A percentile compares a stretch with the other conserved stretches of the same genome.
phyloP scores from a whole-genome alignment of 92 coral and sea anemone genomes.

The Zoanthus solanderi region DNA sequence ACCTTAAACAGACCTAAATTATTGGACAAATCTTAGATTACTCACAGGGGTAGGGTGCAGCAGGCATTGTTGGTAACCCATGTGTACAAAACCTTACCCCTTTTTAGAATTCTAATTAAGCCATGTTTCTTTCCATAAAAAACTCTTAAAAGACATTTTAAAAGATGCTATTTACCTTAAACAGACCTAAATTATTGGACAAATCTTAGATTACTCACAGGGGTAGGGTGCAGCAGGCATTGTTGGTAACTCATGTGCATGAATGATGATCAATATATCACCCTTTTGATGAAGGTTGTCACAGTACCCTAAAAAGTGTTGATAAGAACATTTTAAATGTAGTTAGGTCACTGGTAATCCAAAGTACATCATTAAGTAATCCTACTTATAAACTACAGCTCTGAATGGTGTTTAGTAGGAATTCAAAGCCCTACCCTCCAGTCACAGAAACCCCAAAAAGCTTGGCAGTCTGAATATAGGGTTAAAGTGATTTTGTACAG shows the following conservation, averaged over 20 bases:
- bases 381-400: too few species aligned
- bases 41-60: slow-evolving; percentile 92
- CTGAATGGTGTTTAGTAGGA: too few species aligned
- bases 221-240: slow-evolving; percentile 89
- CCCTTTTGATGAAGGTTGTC: slow-evolving; percentile 66
- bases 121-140: too few species aligned
- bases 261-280: slow-evolving; percentile 75
- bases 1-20: not conserved
- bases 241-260: slow-evolving; percentile 90
- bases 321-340: not conserved
- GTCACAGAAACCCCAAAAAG: not conserved
- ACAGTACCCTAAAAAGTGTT: slow-evolving; percentile 65
- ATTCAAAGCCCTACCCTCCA: not conserved
- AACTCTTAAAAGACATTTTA: too few species aligned
- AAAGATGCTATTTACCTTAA: not conserved
- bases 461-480: not conserved
- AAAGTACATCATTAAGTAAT: too few species aligned
- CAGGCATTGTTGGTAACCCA: slow-evolving; percentile 83
- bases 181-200: not conserved
- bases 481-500: not conserved
- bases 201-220: slow-evolving; percentile 60
- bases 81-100: slow-evolving; percentile 70
- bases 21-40: not conserved
- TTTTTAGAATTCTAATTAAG: too few species aligned
- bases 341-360: too few species aligned